Percentiles rank a stretch among this genome's conserved stretches.
Conservation (phyloP, 1,140 invertebrate genomes). For the Atta cephalotes region DNA sequence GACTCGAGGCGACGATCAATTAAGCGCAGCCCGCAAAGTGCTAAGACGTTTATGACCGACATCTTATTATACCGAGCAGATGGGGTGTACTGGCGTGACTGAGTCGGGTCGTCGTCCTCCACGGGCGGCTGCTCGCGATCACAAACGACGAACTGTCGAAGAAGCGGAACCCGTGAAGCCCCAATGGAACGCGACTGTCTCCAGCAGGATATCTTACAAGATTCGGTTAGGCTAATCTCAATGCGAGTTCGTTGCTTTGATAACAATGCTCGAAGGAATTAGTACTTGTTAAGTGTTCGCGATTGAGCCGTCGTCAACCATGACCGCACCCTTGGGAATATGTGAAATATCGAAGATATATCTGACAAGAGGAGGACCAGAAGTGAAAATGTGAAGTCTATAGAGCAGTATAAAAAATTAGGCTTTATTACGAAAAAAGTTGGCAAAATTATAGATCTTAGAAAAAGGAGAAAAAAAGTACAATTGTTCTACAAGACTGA, state of each 20-base stretch:
- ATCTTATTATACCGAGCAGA: conserved; percentile 77
- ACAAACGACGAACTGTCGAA: conserved; percentile 56
- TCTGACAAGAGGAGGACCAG: too few relatives aligned
- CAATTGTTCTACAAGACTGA: too few relatives aligned
- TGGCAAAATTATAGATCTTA: too few relatives aligned
- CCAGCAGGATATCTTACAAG: conserved; percentile 76
- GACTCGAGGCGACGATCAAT: conserved; percentile 75
- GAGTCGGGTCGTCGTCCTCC: conserved; percentile 72
- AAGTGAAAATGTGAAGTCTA: too few relatives aligned
- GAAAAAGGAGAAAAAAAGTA: too few relatives aligned
- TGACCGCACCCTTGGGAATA: not conserved
- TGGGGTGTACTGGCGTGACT: conserved; percentile 47
- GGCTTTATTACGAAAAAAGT: too few relatives aligned
- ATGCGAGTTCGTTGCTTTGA: conserved; percentile 51
- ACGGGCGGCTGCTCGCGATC: conserved; percentile 47
- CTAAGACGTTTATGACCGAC: conserved; percentile 81
- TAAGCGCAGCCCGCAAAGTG: conserved; percentile 80
- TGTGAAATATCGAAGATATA: not conserved
- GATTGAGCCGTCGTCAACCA: not conserved
- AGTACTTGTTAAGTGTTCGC: conserved; percentile 26
- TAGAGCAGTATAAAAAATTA: too few relatives aligned
- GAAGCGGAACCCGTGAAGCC: conserved; percentile 74
- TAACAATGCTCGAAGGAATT: conserved; percentile 52
- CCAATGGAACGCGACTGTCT: conserved; percentile 57
- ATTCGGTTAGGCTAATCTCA: conserved; percentile 74